Percentiles rank a stretch among this genome's conserved stretches.
Conservation (phyloP, 64 coral and sea anemone genomes). For the Montipora capricornis region DNA sequence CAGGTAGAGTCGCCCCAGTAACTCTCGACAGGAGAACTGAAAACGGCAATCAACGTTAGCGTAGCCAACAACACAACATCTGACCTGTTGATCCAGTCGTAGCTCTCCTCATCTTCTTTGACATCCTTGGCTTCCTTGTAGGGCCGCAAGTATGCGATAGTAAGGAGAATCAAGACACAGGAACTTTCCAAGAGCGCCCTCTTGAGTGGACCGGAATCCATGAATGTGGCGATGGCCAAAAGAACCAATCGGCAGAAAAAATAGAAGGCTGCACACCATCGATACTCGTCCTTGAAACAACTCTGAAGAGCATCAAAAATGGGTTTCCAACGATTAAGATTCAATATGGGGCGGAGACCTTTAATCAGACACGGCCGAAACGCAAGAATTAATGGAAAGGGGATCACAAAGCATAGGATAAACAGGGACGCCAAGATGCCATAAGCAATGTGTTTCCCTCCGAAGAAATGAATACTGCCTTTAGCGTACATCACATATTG, state of each 20-base stretch:
- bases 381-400: conserved; percentile 79
- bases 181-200: conserved; percentile 59
- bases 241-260: conserved; percentile 80
- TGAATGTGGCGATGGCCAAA: conserved; percentile 25
- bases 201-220: conserved; percentile 27
- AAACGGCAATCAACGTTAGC: conserved; percentile 56
- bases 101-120: conserved; percentile 27
- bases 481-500: conserved; percentile 73
- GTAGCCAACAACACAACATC: conserved; percentile 39
- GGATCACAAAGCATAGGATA: conserved; percentile 71
- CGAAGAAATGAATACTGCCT: conserved; percentile 80
- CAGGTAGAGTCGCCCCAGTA: background rate
- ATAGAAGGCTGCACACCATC: conserved; percentile 95
- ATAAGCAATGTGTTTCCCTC: conserved; percentile 78
- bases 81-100: conserved; percentile 44
- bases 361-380: conserved; percentile 83
- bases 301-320: conserved; percentile 88
- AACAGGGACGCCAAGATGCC: conserved; percentile 68
- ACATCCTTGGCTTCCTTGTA: conserved; percentile 35
- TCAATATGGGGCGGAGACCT: conserved; percentile 56
- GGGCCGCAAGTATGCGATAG: conserved; percentile 25
- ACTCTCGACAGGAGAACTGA: conserved; percentile 43
- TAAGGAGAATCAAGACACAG: conserved; percentile 43
- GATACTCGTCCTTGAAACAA: conserved; percentile 91
- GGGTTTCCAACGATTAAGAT: conserved; percentile 88